Conservation (phyloP, 2,888 invertebrate species). For the Cordilura impudica region DNA sequence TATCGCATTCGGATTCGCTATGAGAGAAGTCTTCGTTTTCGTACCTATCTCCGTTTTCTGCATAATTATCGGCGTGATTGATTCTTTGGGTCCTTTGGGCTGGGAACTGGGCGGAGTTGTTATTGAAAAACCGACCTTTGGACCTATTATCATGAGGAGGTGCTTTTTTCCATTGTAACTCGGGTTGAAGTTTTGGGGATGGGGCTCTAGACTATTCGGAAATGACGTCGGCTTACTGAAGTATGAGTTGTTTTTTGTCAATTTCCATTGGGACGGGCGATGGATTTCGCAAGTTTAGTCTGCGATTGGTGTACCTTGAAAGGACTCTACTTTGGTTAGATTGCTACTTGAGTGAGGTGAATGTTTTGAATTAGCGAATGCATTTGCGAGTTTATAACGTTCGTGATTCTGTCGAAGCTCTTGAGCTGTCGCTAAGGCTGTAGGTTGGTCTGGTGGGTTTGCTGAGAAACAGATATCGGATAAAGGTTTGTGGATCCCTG, state of each 20-base stretch:
- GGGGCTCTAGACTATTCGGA: background rate
- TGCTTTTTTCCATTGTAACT: background rate
- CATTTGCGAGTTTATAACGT: too few relatives aligned
- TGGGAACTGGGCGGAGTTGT: constrained; percentile 22
- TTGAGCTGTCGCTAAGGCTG: too few relatives aligned
- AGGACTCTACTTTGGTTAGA: background rate
- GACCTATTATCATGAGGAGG: background rate
- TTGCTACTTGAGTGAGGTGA: background rate
- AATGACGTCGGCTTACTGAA: constrained; percentile 10
- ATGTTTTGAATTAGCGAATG: background rate
- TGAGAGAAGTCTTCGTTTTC: constrained; percentile 8
- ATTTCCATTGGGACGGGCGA: constrained; percentile 19
- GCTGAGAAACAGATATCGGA: constrained; percentile 43
- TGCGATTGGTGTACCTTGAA: background rate
- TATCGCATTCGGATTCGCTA: background rate
- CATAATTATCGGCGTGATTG: constrained; percentile 13
- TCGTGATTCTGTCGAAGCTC: too few relatives aligned
- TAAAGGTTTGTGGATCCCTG: constrained; percentile 35
- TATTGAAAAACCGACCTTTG: background rate
- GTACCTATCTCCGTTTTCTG: background rate
- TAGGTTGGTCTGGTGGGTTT: too few relatives aligned
- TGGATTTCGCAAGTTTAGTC: background rate
- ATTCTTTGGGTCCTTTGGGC: constrained; percentile 18
- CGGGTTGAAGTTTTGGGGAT: background rate
- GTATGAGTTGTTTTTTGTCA: constrained; percentile 17